Evolutionary conservation across 2,888 invertebrate species (phyloP).

Genomic region (Taphrorychus bicolor): DNA sequence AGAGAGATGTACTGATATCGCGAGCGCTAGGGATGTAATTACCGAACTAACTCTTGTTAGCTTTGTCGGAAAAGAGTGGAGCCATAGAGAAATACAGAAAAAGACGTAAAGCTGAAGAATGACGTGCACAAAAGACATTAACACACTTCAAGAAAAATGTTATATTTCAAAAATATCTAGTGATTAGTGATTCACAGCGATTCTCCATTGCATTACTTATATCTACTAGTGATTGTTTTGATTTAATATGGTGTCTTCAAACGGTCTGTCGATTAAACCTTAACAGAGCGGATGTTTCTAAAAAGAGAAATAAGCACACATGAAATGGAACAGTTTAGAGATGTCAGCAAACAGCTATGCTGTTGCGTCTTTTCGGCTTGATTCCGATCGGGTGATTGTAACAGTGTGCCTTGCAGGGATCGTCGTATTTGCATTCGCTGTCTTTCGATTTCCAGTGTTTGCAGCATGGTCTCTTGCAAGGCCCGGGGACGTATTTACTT

Average conservation of each 20-base stretch:
- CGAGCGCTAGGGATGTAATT: too few species aligned
- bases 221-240: too few species aligned
- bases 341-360: constrained; percentile 8
- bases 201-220: too few species aligned
- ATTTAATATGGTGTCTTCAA: not conserved
- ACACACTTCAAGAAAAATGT: too few species aligned
- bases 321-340: not conserved
- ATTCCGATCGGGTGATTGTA: constrained; percentile 54
- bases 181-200: too few species aligned
- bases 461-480: constrained; percentile 55
- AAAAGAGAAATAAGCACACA: constrained; percentile 17
- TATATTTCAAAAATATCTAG: too few species aligned
- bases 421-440: constrained; percentile 54
- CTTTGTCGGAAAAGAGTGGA: too few species aligned
- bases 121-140: too few species aligned
- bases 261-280: not conserved
- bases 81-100: too few species aligned
- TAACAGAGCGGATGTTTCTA: constrained; percentile 26
- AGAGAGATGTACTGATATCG: too few species aligned
- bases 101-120: too few species aligned
- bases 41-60: too few species aligned
- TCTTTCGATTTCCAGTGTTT: constrained; percentile 56
- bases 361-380: constrained; percentile 43
- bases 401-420: constrained; percentile 57
- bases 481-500: constrained; percentile 46